Evolutionary conservation across 2,797 vertebrate genomes (phyloP).

Genomic region (Sus cebifrons): DNA sequence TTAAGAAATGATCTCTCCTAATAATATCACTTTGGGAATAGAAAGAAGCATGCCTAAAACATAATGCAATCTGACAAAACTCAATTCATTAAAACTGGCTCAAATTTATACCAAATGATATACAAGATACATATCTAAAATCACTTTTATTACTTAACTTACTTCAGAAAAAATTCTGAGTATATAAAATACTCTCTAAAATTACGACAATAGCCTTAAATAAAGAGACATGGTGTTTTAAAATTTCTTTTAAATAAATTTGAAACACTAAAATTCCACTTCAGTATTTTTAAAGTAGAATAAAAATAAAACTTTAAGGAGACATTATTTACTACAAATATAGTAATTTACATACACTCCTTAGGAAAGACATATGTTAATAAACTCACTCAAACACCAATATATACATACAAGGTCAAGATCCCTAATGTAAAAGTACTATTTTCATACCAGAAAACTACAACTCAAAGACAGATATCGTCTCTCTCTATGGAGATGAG

Average conservation of each 20-base stretch:
- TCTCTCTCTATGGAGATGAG: neutral
- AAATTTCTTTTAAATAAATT: conserved; percentile 60
- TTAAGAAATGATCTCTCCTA: conserved; percentile 67
- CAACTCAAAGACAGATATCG: conserved; percentile 7
- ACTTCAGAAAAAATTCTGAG: conserved; percentile 58
- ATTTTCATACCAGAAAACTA: conserved; percentile 59
- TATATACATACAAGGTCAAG: neutral
- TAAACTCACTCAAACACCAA: conserved; percentile 63
- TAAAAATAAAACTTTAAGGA: conserved; percentile 27
- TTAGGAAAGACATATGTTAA: conserved; percentile 51
- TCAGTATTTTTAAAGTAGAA: conserved; percentile 9
- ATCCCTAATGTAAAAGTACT: conserved; percentile 54
- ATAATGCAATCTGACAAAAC: conserved; percentile 60
- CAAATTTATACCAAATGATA: conserved; percentile 27
- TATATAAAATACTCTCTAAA: conserved; percentile 58
- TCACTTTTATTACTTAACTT: conserved; percentile 61
- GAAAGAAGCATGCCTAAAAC: conserved; percentile 61
- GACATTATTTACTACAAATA: conserved; percentile 42
- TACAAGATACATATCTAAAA: conserved; percentile 43
- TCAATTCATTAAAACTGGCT: conserved; percentile 65
- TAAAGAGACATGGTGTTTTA: neutral
- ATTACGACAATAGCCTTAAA: conserved; percentile 49
- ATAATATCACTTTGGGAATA: conserved; percentile 60
- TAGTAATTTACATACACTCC: conserved; percentile 15
- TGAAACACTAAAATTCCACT: conserved; percentile 64